phyloP scores from a whole-genome alignment of 30 jellyfish, hydroid and myxozoan species.

The Aurelia coerulea region DNA sequence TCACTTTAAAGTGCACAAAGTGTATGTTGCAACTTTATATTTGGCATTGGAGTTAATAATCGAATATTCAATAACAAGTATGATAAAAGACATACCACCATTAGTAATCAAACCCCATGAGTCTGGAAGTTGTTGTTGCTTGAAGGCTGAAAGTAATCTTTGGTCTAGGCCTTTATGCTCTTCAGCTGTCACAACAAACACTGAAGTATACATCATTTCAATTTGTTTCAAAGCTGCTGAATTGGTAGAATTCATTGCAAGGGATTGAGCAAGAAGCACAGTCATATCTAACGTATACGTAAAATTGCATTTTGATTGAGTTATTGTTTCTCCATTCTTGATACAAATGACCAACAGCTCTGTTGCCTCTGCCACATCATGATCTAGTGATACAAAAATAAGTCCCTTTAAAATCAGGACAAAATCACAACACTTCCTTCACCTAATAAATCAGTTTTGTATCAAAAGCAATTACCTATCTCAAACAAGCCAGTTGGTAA shows the following conservation, averaged over 20 bases:
- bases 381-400: slow-evolving; percentile 55
- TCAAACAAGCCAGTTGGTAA: too few species aligned
- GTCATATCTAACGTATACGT: slow-evolving; percentile 78
- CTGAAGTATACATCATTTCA: slow-evolving; percentile 53
- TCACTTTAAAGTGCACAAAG: too few species aligned
- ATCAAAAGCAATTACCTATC: too few species aligned
- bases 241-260: slow-evolving; percentile 71
- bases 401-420: background rate
- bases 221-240: slow-evolving; percentile 71
- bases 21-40: too few species aligned
- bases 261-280: slow-evolving; percentile 80
- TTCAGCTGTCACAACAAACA: slow-evolving; percentile 29
- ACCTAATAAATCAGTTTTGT: too few species aligned
- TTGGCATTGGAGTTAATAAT: too few species aligned
- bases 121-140: slow-evolving; percentile 28
- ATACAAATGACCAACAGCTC: slow-evolving; percentile 58
- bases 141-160: slow-evolving; percentile 61
- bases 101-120: slow-evolving; percentile 50
- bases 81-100: slow-evolving; percentile 37
- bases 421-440: too few species aligned
- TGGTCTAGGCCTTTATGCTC: slow-evolving; percentile 53
- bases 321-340: slow-evolving; percentile 13
- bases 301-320: slow-evolving; percentile 45
- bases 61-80: too few species aligned
- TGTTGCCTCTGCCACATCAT: slow-evolving; percentile 84